A percentile compares a stretch with the other conserved stretches of the same genome.
Evolutionary conservation across 1,140 invertebrate genomes (phyloP).

Genomic region (Ips typographus): DNA sequence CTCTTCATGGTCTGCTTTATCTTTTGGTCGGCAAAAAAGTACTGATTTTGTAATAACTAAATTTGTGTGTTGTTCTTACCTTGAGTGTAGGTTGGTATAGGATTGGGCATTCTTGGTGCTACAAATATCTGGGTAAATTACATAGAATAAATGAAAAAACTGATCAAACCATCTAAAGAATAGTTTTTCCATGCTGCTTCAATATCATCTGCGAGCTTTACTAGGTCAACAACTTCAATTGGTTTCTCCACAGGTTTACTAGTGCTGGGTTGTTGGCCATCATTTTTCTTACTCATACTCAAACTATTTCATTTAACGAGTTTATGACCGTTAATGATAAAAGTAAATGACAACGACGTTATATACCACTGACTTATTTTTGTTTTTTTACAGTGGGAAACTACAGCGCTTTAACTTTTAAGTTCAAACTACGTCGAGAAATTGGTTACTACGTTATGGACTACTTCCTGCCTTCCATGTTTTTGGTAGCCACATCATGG

Average conservation of each 20-base stretch:
- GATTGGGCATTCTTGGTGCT: slow-evolving; percentile 17
- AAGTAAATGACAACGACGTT: too few species aligned
- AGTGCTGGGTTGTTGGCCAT: too few species aligned
- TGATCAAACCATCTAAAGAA: slow-evolving; percentile 21
- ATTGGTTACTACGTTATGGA: slow-evolving; percentile 89
- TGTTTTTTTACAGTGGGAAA: slow-evolving; percentile 70
- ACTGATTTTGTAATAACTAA: neutral
- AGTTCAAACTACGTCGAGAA: slow-evolving; percentile 75
- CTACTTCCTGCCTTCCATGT: slow-evolving; percentile 85
- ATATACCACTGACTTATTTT: too few species aligned
- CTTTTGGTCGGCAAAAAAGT: neutral
- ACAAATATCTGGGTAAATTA: slow-evolving; percentile 1
- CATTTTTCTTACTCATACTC: neutral
- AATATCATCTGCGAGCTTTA: slow-evolving; percentile 16
- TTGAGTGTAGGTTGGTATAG: slow-evolving; percentile 16
- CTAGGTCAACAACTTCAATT: neutral
- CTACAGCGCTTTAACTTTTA: slow-evolving; percentile 76
- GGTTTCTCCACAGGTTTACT: neutral
- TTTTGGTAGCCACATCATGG: slow-evolving; percentile 87
- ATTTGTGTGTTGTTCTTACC: slow-evolving; percentile 9
- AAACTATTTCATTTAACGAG: neutral
- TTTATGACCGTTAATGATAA: neutral
- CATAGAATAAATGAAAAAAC: neutral
- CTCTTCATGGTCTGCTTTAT: neutral
- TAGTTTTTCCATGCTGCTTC: slow-evolving; percentile 18